Conservation (phyloP, 1,140 invertebrate species). For the Papilio helenus region DNA sequence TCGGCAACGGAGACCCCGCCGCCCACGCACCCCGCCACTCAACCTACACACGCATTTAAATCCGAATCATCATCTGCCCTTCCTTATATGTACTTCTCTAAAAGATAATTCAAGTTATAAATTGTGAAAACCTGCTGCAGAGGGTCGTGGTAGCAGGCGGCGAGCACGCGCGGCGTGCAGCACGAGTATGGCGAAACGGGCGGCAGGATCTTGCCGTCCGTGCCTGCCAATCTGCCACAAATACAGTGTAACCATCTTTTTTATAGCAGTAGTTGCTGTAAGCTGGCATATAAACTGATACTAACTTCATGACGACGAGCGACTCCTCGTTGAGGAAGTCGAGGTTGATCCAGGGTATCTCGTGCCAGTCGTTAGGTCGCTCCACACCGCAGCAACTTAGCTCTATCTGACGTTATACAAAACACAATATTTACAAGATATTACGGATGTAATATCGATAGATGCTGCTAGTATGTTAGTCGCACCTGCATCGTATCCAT, state of each 20-base stretch:
- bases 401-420: conserved; percentile 56
- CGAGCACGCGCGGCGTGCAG: conserved; percentile 65
- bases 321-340: conserved; percentile 71
- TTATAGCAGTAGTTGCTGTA: no score
- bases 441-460: not conserved
- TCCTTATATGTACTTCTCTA: not conserved
- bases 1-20: conserved; percentile 48
- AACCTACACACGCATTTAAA: conserved; percentile 44
- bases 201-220: conserved; percentile 63
- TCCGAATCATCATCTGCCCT: not conserved
- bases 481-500: conserved; percentile 76
- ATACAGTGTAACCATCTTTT: not conserved
- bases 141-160: conserved; percentile 72
- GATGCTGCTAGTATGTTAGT: not conserved
- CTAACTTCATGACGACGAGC: conserved; percentile 66
- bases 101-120: no score
- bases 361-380: conserved; percentile 68
- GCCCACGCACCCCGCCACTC: conserved; percentile 57
- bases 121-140: conserved; percentile 63
- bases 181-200: conserved; percentile 74
- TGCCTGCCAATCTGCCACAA: conserved; percentile 57
- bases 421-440: not conserved
- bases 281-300: not conserved
- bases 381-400: conserved; percentile 70
- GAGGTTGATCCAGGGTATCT: conserved; percentile 74